These are phyloP conservation scores for Amblyornis subalaris DNA, from an alignment of 2,113 vertebrate genomes.

Conservation along the genomic window DNA sequence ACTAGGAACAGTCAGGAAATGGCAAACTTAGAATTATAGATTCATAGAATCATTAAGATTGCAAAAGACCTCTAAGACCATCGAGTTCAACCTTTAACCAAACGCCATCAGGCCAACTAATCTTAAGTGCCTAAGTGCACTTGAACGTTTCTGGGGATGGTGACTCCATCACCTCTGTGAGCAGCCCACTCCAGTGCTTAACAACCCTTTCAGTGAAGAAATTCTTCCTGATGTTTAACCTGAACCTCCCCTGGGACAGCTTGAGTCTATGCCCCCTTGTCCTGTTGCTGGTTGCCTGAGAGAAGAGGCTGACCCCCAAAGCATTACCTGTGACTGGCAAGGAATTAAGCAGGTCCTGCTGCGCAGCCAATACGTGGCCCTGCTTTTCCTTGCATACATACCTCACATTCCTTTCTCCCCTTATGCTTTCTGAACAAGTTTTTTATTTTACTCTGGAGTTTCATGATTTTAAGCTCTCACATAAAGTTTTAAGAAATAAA, in stretches of 20 bases:
- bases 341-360: background rate
- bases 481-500: background rate
- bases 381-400: background rate
- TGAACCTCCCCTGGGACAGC: background rate
- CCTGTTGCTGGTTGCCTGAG: rapidly evolving
- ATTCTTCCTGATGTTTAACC: background rate
- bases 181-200: background rate
- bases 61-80: background rate
- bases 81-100: background rate
- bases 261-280: background rate
- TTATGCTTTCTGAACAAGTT: background rate
- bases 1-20: background rate
- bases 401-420: background rate
- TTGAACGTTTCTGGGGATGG: background rate
- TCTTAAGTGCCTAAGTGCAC: background rate
- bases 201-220: background rate
- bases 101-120: background rate
- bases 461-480: background rate
- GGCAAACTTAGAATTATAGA: background rate
- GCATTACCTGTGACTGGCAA: background rate
- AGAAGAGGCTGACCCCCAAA: background rate
- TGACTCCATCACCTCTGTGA: background rate
- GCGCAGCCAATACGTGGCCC: background rate
- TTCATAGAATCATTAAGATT: background rate
- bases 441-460: background rate